Evolutionary conservation across 2,888 invertebrate species (phyloP).

Genomic region (Hyposoter dolosus): DNA sequence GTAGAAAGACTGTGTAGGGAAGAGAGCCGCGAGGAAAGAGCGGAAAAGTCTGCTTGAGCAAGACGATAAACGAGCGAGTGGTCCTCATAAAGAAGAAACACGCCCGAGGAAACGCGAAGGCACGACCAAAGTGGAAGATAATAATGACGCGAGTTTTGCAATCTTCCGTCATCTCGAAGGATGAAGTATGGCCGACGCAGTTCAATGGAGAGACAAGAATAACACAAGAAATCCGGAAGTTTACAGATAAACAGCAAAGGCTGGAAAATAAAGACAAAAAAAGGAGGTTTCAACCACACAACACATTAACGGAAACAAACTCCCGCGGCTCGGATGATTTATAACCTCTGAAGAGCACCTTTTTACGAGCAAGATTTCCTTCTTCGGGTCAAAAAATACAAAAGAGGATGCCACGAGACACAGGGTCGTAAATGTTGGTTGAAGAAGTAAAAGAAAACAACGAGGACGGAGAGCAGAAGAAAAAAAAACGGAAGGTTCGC

Average conservation of each 20-base stretch:
- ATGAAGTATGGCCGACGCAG: constrained; percentile 67
- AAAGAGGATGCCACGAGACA: constrained; percentile 39
- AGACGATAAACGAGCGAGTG: constrained; percentile 24
- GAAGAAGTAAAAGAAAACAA: background rate
- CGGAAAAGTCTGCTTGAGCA: constrained; percentile 25
- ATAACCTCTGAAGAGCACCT: constrained; percentile 30
- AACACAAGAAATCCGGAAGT: constrained; percentile 32
- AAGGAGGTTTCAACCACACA: constrained; percentile 14
- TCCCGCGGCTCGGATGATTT: constrained; percentile 43
- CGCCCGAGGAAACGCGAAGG: constrained; percentile 27
- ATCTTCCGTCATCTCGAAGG: constrained; percentile 59
- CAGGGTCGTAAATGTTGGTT: constrained; percentile 40
- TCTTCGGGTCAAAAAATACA: constrained; percentile 36
- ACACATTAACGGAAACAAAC: constrained; percentile 45
- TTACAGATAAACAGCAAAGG: constrained; percentile 45
- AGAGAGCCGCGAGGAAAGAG: background rate
- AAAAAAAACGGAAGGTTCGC: constrained; percentile 30
- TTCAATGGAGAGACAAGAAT: background rate
- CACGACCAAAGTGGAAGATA: constrained; percentile 39
- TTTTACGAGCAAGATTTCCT: constrained; percentile 55
- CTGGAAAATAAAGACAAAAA: constrained; percentile 14
- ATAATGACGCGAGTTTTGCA: constrained; percentile 60
- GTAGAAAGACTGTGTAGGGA: background rate
- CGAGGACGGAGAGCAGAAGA: background rate
- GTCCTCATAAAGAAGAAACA: constrained; percentile 29